Evolutionary conservation across 2,113 vertebrate species (phyloP).

Genomic region (Felis catus): F.catus_Fca126_mat1.0 CM031420.1:12910501-12911000

Average conservation of each 20-base stretch:
- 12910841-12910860: not conserved
- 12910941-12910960: not conserved
- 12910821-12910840: not conserved
- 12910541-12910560: too few relatives aligned
- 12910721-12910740: not conserved
- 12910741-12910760: not conserved
- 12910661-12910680: not conserved
- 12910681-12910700: not conserved
- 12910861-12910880: not conserved
- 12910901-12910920: not conserved
- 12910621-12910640: not conserved
- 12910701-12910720: not conserved
- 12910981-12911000: not conserved
- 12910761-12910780: rapidly evolving
- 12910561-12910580: too few relatives aligned
- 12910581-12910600: not conserved
- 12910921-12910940: not conserved
- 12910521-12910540: too few relatives aligned
- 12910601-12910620: not conserved
- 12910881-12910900: not conserved
- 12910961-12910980: not conserved
- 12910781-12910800: not conserved
- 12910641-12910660: not conserved
- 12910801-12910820: not conserved
- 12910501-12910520: too few relatives aligned